Evolutionary conservation across 1,140 invertebrate genomes (phyloP).

Genomic region (Penaeus chinensis): DNA sequence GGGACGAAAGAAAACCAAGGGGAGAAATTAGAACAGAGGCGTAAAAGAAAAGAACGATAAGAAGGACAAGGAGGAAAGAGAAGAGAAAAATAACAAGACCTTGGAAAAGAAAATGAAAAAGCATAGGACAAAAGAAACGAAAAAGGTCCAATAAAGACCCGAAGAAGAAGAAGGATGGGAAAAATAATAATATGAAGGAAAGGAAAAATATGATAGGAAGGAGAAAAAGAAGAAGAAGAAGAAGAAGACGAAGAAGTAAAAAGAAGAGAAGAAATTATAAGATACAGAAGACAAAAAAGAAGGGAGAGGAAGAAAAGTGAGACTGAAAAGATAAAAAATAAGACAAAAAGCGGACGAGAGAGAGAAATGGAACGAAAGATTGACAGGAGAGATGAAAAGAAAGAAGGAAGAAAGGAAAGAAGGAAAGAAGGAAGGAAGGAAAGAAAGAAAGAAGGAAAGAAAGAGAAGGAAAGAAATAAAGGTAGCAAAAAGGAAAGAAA

Average conservation of each 20-base stretch:
- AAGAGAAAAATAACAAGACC: not conserved
- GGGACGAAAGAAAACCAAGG: not conserved
- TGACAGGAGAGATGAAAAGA: not conserved
- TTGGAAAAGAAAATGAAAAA: not conserved
- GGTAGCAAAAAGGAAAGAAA: no score
- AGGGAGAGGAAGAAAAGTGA: not conserved
- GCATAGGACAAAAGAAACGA: not conserved
- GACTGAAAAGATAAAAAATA: not conserved
- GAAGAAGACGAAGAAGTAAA: not conserved
- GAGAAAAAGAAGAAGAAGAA: not conserved
- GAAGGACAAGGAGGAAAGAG: not conserved
- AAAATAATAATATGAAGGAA: not conserved
- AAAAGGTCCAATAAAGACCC: no score
- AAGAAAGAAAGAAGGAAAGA: not conserved
- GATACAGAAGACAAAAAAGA: not conserved
- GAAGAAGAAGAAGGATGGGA: not conserved
- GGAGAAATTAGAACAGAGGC: not conserved
- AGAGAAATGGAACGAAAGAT: not conserved
- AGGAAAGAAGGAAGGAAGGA: not conserved
- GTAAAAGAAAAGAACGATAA: not conserved
- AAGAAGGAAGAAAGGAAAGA: not conserved
- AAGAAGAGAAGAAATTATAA: not conserved
- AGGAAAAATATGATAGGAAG: not conserved
- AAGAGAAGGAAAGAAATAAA: not conserved
- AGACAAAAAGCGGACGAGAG: not conserved